Evolutionary conservation across 1,140 invertebrate genomes (phyloP).

Genomic region (Calephelis virginiensis): DNA sequence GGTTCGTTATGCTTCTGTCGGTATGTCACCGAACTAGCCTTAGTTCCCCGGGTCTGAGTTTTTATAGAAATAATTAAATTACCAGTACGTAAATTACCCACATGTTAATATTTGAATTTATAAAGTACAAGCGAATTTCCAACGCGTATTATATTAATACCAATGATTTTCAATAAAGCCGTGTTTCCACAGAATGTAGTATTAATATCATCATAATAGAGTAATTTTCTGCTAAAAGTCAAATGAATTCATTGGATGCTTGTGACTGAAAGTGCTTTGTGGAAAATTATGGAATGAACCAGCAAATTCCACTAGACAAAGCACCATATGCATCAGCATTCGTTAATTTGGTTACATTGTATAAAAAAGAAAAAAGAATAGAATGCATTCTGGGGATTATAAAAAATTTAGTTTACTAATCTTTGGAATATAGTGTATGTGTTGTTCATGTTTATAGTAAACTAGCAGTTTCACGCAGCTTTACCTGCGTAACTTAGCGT

Average conservation of each 20-base stretch:
- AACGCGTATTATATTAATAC: conserved; percentile 4
- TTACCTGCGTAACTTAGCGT: no score
- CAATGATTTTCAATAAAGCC: conserved; percentile 4
- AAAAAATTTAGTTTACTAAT: not conserved
- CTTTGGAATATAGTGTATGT: not conserved
- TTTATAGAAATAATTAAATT: no score
- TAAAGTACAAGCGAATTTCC: not conserved
- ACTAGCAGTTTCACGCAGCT: no score
- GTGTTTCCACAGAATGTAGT: conserved; percentile 6
- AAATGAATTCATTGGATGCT: conserved; percentile 7
- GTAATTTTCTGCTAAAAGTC: conserved; percentile 18
- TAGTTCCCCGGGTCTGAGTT: no score
- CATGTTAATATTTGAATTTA: not conserved
- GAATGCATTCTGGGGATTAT: not conserved
- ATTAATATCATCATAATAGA: conserved; percentile 18
- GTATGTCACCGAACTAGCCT: no score
- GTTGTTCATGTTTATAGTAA: no score
- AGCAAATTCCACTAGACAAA: conserved; percentile 8
- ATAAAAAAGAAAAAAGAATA: not conserved
- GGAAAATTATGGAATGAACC: conserved; percentile 20
- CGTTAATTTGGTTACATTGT: conserved; percentile 15
- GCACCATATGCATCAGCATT: conserved; percentile 14
- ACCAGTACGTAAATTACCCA: no score
- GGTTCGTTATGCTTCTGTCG: no score
- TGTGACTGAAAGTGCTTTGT: conserved; percentile 15